Evolutionary conservation across 2,113 vertebrate species (phyloP).

Genomic region (Cinclus cinclus): DNA sequence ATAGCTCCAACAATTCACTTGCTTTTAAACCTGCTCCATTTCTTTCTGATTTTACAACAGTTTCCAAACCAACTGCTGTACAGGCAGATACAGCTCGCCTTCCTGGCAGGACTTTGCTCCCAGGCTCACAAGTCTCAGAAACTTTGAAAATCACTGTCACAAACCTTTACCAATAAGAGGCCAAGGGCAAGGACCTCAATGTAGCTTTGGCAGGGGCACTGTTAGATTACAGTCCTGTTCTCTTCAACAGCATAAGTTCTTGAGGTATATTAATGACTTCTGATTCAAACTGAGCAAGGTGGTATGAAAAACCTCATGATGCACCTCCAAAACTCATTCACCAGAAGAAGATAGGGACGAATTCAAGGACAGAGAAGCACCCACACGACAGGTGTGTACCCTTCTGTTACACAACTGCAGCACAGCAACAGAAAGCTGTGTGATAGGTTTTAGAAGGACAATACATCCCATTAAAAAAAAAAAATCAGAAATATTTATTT

Average conservation of each 20-base stretch:
- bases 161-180: background rate
- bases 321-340: background rate
- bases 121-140: background rate
- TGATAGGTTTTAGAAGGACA: background rate
- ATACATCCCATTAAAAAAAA: background rate
- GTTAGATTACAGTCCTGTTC: background rate
- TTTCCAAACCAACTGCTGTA: background rate
- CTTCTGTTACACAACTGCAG: background rate
- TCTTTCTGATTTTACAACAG: background rate
- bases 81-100: background rate
- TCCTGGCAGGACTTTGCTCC: background rate
- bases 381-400: background rate
- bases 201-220: accelerated
- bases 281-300: background rate
- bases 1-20: background rate
- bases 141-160: background rate
- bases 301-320: background rate
- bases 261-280: background rate
- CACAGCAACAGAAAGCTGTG: background rate
- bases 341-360: accelerated
- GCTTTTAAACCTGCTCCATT: background rate
- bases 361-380: background rate
- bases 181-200: background rate
- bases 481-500: background rate
- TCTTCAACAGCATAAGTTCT: background rate